Evolutionary conservation across 2,113 vertebrate genomes (phyloP).

Genomic region (Gymnocephalus cernua): DNA sequence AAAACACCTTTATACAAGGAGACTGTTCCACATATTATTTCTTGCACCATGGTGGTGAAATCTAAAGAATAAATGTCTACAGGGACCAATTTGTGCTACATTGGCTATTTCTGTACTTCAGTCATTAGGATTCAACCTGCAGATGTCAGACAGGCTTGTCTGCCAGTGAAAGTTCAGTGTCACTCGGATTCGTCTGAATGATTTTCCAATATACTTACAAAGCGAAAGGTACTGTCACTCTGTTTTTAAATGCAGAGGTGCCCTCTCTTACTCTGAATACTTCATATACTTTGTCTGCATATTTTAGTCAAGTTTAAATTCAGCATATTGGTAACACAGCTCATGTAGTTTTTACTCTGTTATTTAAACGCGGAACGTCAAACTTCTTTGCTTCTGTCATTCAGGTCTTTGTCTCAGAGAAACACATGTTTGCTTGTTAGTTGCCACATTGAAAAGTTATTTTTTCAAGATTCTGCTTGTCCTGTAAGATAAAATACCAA

Average conservation of each 20-base stretch:
- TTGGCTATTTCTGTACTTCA: conserved; percentile 32
- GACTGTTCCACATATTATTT: conserved; percentile 1
- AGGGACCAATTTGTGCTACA: conserved; percentile 34
- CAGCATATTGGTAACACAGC: background rate
- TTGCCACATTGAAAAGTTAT: background rate
- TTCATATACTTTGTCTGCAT: conserved; percentile 6
- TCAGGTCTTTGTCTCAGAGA: background rate
- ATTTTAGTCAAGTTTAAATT: conserved; percentile 24
- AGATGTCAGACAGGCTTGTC: conserved; percentile 36
- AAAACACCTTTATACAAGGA: background rate
- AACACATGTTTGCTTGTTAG: background rate
- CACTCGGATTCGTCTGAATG: conserved; percentile 28
- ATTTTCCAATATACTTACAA: conserved; percentile 13
- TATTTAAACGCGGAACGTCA: background rate
- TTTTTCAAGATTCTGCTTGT: too few species aligned
- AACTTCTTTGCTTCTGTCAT: background rate
- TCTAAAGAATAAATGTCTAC: conserved; percentile 14
- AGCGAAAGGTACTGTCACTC: background rate
- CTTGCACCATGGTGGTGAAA: background rate
- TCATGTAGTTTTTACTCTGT: background rate
- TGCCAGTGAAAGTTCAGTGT: conserved; percentile 46
- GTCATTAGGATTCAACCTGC: conserved; percentile 40
- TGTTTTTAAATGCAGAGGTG: conserved; percentile 7
- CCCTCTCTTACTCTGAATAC: conserved; percentile 12
- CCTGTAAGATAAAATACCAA: too few species aligned